Percentiles rank a stretch among this genome's conserved stretches.
Conservation (phyloP, 2,888 invertebrate species). For the Tiliacea citrago region DNA sequence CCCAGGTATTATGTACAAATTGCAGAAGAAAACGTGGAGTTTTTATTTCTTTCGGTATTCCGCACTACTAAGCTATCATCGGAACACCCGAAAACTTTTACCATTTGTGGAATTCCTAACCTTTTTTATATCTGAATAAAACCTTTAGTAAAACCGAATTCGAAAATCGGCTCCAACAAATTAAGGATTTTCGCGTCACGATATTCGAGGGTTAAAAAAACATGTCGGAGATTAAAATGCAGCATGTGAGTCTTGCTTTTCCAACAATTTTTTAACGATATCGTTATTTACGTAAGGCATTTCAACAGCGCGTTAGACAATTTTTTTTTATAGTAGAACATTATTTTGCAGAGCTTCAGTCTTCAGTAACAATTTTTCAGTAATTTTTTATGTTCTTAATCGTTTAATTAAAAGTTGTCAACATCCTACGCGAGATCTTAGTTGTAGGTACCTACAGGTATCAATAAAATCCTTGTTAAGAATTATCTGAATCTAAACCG, state of each 20-base stretch:
- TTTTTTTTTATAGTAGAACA: background rate
- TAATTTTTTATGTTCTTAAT: background rate
- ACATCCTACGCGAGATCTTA: too few relatives aligned
- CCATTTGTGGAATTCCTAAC: constrained; percentile 40
- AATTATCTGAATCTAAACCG: background rate
- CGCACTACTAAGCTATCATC: constrained; percentile 1
- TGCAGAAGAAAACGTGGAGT: constrained; percentile 5
- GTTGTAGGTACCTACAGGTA: background rate
- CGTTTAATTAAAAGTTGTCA: background rate
- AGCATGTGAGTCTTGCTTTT: background rate
- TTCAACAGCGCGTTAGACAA: background rate
- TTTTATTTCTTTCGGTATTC: constrained; percentile 9
- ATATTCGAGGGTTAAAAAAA: constrained; percentile 2
- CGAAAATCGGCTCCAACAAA: constrained; percentile 20
- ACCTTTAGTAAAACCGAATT: constrained; percentile 14
- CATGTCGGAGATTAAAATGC: constrained; percentile 9
- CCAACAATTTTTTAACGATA: background rate
- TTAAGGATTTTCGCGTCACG: constrained; percentile 14
- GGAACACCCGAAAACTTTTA: background rate
- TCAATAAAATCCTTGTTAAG: background rate
- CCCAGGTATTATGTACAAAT: background rate
- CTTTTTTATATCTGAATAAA: constrained; percentile 35
- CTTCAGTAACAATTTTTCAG: background rate
- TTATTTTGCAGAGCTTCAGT: background rate
- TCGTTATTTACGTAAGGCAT: constrained; percentile 11